Percentiles rank a stretch among this genome's conserved stretches.
phyloP scores from a whole-genome alignment of 2,113 vertebrate species.

The Euleptes europaea region DNA sequence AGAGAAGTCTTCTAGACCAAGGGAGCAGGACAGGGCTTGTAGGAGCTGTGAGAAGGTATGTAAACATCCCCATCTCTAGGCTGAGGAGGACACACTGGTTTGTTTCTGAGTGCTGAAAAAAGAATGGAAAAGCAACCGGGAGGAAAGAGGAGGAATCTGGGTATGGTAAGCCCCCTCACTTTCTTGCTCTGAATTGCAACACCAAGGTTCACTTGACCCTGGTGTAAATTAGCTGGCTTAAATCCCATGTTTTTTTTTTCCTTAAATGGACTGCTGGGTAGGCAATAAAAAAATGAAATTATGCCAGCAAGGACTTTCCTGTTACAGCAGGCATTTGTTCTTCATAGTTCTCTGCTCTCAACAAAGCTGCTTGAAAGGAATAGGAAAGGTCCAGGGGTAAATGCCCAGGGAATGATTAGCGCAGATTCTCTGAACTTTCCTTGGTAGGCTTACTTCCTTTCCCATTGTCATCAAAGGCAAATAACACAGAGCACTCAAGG shows the following conservation, averaged over 20 bases:
- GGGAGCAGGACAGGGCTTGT: no score
- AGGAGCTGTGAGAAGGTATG: no score
- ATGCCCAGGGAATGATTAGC: slow-evolving; percentile 30
- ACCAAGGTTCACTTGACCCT: not conserved
- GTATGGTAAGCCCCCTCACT: no score
- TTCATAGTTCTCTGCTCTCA: slow-evolving; percentile 33
- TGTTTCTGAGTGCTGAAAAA: no score
- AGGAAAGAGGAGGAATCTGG: no score
- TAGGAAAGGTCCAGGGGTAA: slow-evolving; percentile 41
- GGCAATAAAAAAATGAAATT: not conserved
- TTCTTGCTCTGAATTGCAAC: no score
- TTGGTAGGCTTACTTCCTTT: slow-evolving; percentile 49
- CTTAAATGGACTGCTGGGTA: not conserved
- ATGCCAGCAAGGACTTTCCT: slow-evolving; percentile 25
- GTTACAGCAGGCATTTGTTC: slow-evolving; percentile 41
- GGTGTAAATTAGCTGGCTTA: not conserved
- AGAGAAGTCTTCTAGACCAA: no score
- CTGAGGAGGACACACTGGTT: not conserved
- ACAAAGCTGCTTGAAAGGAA: slow-evolving; percentile 40
- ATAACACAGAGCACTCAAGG: slow-evolving; percentile 61
- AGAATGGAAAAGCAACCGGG: no score
- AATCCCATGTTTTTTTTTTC: not conserved
- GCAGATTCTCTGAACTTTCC: slow-evolving; percentile 44
- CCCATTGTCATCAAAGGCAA: slow-evolving; percentile 59
- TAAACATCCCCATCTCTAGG: not conserved